Conservation (phyloP, 2,113 vertebrate species). For the Meriones unguiculatus region DNA sequence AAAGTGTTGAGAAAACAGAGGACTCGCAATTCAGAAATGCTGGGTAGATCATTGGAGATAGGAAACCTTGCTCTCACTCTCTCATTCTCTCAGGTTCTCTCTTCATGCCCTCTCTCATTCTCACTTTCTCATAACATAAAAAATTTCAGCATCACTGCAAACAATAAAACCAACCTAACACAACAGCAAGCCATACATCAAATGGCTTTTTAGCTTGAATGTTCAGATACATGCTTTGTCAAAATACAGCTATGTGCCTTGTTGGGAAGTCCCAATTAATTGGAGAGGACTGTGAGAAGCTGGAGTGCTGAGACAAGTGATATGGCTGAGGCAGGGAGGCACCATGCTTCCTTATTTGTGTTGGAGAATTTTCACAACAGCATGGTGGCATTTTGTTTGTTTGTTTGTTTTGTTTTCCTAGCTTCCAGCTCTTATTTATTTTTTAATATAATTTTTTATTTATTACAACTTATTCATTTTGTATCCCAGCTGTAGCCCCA, state of each 20-base stretch:
- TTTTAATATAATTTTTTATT: too few relatives aligned
- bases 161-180: neutral
- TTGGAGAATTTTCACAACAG: neutral
- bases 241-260: neutral
- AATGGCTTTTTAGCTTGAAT: neutral
- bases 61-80: neutral
- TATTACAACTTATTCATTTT: too few relatives aligned
- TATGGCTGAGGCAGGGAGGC: neutral
- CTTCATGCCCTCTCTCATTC: neutral
- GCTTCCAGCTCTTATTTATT: too few relatives aligned
- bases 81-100: neutral
- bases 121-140: neutral
- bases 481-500: too few relatives aligned
- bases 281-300: neutral
- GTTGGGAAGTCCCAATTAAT: neutral
- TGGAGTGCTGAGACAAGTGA: neutral
- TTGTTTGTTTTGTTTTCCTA: too few relatives aligned
- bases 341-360: too few relatives aligned
- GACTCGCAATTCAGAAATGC: too few relatives aligned
- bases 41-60: accelerated
- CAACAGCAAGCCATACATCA: neutral
- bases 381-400: too few relatives aligned
- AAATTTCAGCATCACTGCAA: neutral
- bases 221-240: neutral
- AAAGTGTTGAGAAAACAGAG: neutral